Conservation (phyloP, 2,113 vertebrate genomes). For the Alaudala cheleensis region DNA sequence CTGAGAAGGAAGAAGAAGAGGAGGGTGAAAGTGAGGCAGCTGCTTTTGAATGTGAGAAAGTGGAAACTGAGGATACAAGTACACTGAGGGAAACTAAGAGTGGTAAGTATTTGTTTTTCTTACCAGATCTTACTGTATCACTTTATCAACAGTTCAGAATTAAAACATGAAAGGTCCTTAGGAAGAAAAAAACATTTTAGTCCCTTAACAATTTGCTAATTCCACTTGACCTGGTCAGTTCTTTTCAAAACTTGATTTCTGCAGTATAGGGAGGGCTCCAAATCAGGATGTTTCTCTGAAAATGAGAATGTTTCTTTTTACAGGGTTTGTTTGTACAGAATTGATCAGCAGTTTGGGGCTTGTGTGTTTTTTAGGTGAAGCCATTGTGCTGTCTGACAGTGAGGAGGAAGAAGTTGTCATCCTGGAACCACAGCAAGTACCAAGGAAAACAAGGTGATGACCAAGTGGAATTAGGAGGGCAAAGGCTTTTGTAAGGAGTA, state of each 20-base stretch:
- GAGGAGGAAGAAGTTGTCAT: conserved; percentile 96
- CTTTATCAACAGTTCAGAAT: not conserved
- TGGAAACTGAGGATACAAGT: conserved; percentile 35
- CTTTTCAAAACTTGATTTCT: not conserved
- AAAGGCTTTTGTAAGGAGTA: not conserved
- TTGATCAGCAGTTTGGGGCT: not conserved
- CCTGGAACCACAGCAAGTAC: conserved; percentile 77
- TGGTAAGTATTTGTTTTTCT: not conserved
- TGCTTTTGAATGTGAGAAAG: conserved; percentile 42
- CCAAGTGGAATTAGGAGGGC: not conserved
- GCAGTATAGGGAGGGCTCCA: not conserved
- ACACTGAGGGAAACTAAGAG: not conserved
- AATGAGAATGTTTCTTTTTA: not conserved
- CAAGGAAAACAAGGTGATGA: conserved; percentile 76
- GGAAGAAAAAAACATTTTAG: not conserved
- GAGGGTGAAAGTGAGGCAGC: conserved; percentile 49
- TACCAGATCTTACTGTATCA: not conserved
- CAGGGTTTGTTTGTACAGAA: not conserved
- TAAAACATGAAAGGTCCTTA: not conserved
- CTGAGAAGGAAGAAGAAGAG: conserved; percentile 75
- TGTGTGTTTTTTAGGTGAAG: conserved; percentile 71
- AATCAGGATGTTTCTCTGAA: no score
- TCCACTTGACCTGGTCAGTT: not conserved
- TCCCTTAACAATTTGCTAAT: not conserved
- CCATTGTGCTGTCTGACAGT: conserved; percentile 88